Conservation (phyloP, 2,797 vertebrate species). For the Serranus cabrilla region DNA sequence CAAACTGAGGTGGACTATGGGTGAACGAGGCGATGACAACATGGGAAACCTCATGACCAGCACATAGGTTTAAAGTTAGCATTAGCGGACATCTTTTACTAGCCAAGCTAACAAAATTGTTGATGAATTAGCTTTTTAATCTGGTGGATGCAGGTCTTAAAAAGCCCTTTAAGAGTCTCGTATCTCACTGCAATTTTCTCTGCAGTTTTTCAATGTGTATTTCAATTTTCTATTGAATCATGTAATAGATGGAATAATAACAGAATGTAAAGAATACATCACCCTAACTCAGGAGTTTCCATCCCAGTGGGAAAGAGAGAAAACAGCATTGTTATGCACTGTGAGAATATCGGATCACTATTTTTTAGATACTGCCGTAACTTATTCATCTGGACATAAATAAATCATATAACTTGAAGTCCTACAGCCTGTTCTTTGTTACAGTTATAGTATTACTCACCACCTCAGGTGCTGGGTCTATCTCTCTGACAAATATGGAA, state of each 20-base stretch:
- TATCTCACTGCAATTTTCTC: background rate
- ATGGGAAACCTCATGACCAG: slow-evolving; percentile 10
- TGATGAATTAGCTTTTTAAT: background rate
- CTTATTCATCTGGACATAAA: background rate
- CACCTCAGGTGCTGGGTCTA: background rate
- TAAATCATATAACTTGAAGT: background rate
- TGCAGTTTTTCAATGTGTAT: background rate
- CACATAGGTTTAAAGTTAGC: background rate
- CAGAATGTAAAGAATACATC: background rate
- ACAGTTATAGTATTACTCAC: background rate
- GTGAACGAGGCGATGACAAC: slow-evolving; percentile 21
- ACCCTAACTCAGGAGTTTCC: background rate
- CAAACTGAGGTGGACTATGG: background rate
- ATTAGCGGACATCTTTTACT: background rate
- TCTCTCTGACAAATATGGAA: background rate
- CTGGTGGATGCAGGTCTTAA: background rate
- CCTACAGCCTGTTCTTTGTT: background rate
- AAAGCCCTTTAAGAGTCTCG: background rate
- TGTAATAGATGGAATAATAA: no score
- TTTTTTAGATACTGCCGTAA: background rate
- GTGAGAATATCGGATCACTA: background rate
- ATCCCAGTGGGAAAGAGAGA: background rate
- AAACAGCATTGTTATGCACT: no score
- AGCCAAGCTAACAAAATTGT: background rate
- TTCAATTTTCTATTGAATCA: background rate